Evolutionary conservation across 2,113 vertebrate genomes (phyloP).

Genomic region (Peromyscus californicus): DNA sequence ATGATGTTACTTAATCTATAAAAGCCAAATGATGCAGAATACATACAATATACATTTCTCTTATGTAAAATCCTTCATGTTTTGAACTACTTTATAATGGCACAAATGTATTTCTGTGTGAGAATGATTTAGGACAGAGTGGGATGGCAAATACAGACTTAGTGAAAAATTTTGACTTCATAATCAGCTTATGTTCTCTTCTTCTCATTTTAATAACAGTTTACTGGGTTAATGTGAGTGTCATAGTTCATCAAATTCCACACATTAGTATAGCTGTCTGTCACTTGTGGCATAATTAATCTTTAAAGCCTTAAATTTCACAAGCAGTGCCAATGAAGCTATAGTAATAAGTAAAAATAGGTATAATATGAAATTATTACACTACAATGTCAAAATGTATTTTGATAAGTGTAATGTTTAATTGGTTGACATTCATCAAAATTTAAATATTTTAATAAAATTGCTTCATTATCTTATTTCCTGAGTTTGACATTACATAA

Average conservation of each 20-base stretch:
- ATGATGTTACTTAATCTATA: neutral
- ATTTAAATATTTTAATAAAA: neutral
- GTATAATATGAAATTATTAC: neutral
- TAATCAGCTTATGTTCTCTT: neutral
- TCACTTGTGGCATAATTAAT: neutral
- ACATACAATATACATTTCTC: neutral
- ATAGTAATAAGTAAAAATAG: neutral
- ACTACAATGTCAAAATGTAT: neutral
- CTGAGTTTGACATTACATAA: neutral
- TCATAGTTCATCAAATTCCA: neutral
- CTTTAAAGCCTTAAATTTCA: neutral
- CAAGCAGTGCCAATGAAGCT: neutral
- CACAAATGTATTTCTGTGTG: neutral
- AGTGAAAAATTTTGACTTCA: neutral
- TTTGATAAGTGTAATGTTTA: neutral
- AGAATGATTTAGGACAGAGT: neutral
- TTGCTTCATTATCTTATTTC: neutral
- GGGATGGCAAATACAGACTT: rapidly evolving
- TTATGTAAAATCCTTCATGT: neutral
- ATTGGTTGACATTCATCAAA: neutral
- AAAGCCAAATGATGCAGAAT: neutral
- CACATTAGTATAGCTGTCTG: neutral
- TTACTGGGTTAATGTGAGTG: neutral
- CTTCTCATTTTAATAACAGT: neutral
- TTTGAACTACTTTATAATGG: neutral